These are phyloP conservation scores for Pseudois nayaur DNA, from an alignment of 2,113 vertebrate genomes.

Conservation along the genomic window DNA sequence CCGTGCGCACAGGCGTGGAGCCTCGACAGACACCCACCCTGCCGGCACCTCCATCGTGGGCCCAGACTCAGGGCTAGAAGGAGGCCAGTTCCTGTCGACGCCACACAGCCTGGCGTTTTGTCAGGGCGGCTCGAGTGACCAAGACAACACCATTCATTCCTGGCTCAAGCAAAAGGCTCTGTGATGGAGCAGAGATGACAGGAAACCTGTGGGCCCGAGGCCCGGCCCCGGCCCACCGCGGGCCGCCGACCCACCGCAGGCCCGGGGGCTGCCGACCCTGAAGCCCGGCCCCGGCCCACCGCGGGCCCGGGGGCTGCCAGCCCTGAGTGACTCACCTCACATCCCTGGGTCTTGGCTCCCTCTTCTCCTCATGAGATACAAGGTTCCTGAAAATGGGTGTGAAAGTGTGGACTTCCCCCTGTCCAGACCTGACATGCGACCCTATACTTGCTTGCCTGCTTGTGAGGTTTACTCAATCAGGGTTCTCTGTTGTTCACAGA, in stretches of 20 bases:
- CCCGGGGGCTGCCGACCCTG: neutral
- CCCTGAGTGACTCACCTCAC: neutral
- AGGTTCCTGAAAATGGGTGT: neutral
- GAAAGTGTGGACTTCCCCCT: neutral
- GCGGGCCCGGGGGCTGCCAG: neutral
- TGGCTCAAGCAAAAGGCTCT: neutral
- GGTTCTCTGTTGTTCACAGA: neutral
- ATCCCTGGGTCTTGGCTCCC: neutral
- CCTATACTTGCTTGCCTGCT: fast-evolving
- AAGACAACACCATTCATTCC: neutral
- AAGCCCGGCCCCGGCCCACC: neutral
- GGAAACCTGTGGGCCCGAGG: neutral
- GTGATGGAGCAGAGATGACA: neutral
- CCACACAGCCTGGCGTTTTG: neutral
- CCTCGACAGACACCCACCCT: neutral
- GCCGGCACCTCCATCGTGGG: neutral
- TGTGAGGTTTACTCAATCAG: neutral
- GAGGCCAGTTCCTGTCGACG: neutral
- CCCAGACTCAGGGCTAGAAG: neutral
- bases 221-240: neutral
- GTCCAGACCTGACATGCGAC: neutral
- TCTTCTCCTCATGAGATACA: neutral
- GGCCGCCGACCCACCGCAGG: neutral
- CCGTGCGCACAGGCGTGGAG: neutral
- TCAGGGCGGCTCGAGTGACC: neutral